Conservation (phyloP, 1,140 invertebrate species). For the Drosophila albomicans region DNA sequence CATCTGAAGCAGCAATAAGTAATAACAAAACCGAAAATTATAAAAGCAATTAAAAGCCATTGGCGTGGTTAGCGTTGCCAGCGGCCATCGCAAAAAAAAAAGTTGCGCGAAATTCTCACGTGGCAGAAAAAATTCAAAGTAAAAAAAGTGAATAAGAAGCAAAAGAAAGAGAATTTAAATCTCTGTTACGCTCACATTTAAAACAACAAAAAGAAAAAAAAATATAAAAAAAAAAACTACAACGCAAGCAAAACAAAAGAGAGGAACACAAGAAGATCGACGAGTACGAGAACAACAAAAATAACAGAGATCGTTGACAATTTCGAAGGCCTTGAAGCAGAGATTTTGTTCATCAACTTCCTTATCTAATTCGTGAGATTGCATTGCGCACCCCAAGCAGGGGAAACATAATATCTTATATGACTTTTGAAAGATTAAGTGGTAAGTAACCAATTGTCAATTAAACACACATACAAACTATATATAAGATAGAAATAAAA, state of each 20-base stretch:
- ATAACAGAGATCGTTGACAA: conserved; percentile 23
- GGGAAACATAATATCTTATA: conserved; percentile 84
- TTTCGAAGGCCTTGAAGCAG: conserved; percentile 28
- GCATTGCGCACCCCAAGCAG: conserved; percentile 81
- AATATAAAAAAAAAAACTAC: no score
- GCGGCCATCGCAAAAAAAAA: conserved; percentile 49
- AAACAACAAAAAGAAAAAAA: not conserved
- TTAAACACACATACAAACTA: conserved; percentile 4
- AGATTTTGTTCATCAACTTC: conserved; percentile 43
- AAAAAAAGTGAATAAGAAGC: conserved; percentile 7
- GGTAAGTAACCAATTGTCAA: conserved; percentile 68
- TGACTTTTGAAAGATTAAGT: conserved; percentile 85
- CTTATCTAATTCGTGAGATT: conserved; percentile 74
- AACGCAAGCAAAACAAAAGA: conserved; percentile 8
- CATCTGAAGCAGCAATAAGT: conserved; percentile 18
- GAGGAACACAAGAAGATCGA: not conserved
- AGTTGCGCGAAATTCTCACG: conserved; percentile 56
- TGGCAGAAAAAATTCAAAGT: conserved; percentile 40
- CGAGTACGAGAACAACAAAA: not conserved
- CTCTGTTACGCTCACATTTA: conserved; percentile 10
- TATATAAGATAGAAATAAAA: conserved; percentile 21
- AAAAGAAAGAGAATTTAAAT: conserved; percentile 17
- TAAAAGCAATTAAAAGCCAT: conserved; percentile 21
- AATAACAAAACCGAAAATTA: conserved; percentile 10
- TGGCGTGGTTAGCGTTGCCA: conserved; percentile 49